Evolutionary conservation across 2,797 vertebrate genomes (phyloP).

Genomic region (Lates japonicus): DNA sequence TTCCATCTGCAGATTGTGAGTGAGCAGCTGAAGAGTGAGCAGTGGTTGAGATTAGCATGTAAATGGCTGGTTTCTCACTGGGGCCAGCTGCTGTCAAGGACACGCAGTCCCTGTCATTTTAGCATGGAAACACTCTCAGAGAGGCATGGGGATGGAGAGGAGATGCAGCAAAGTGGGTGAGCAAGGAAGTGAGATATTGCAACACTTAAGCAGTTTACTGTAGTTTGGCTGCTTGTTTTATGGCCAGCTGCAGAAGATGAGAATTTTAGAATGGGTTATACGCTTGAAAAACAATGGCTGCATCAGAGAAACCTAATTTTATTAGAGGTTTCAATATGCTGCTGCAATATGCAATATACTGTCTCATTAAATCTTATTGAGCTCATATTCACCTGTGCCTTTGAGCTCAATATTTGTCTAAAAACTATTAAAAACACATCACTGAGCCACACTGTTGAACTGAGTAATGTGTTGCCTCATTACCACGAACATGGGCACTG

Average conservation of each 20-base stretch:
- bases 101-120: constrained; percentile 70
- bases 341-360: background rate
- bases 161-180: constrained; percentile 29
- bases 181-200: constrained; percentile 27
- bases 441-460: background rate
- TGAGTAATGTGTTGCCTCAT: too few relatives aligned
- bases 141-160: background rate
- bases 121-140: constrained; percentile 52
- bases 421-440: background rate
- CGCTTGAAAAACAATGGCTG: background rate
- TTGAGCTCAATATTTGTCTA: background rate
- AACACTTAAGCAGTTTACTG: constrained; percentile 21
- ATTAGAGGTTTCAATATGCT: background rate
- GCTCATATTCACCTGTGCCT: background rate
- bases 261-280: constrained; percentile 1
- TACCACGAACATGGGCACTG: background rate
- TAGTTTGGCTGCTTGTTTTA: constrained; percentile 19
- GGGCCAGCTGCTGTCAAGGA: constrained; percentile 81
- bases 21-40: constrained; percentile 66
- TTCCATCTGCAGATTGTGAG: constrained; percentile 67
- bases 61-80: constrained; percentile 76
- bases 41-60: constrained; percentile 81
- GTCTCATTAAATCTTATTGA: background rate
- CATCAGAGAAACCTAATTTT: background rate
- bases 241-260: constrained; percentile 2